These are phyloP conservation scores for Spodoptera picta DNA, from an alignment of 2,888 invertebrate species.

Conservation along the genomic window DNA sequence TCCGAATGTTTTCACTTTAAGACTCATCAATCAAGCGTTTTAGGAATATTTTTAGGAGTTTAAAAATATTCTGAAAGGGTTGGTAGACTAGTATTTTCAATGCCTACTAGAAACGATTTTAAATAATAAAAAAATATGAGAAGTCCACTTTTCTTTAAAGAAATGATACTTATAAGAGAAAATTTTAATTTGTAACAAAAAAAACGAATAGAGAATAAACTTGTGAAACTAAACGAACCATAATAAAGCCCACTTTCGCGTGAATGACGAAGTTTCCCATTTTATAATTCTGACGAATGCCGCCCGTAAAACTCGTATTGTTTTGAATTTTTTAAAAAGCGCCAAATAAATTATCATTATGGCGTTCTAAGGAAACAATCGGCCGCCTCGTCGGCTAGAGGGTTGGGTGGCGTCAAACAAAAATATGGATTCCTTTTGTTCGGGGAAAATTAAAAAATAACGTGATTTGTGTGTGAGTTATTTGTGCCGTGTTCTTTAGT, in stretches of 20 bases:
- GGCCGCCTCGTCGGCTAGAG: constrained; percentile 35
- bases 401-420: constrained; percentile 49
- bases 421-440: constrained; percentile 51
- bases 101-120: too few species aligned
- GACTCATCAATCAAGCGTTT: too few species aligned
- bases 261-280: constrained; percentile 53
- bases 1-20: constrained; percentile 1
- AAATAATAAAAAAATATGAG: too few species aligned
- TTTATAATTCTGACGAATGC: constrained; percentile 61
- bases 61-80: too few species aligned
- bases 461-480: constrained; percentile 48
- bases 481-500: constrained; percentile 8
- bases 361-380: constrained; percentile 65
- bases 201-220: constrained; percentile 4
- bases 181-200: not conserved
- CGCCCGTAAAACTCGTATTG: constrained; percentile 45
- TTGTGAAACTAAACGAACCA: constrained; percentile 5
- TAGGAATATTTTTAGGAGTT: too few species aligned
- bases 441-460: constrained; percentile 43
- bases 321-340: constrained; percentile 57
- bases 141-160: constrained; percentile 1
- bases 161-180: not conserved
- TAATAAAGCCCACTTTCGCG: constrained; percentile 39
- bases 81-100: too few species aligned
- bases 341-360: constrained; percentile 70